Evolutionary conservation across 1,140 invertebrate genomes (phyloP), one percentile per base, ranked within the genome.

Genomic region (Meloidogyne chitwoodi): DNA sequence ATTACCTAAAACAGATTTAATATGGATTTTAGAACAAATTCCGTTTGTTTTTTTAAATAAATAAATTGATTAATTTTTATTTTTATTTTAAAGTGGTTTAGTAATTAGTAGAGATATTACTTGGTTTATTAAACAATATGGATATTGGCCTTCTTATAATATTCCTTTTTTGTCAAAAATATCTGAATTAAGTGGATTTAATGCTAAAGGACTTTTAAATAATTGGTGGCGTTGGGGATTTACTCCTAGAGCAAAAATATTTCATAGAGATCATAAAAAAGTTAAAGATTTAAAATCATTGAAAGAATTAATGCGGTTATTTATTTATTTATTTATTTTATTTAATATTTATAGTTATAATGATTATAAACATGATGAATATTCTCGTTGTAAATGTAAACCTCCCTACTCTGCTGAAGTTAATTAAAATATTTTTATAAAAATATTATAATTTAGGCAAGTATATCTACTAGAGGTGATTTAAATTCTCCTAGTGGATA

Each of bases 21-120:
- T 95, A 0, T 92, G 91, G 90, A 89, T 95, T 44, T 87, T 93
- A 3, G 94, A 96, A 87, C 94, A 96, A 87, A 89, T 94, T 27
- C 92, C 93, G 72, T 77, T 22, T 19, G n/a, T 48, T 27, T 34
- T 76, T 29, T 73, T 8, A 2, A n/a, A n/a, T n/a, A n/a, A n/a
- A n/a, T n/a, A n/a, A 2, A 2, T 64, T 22, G 8, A 27, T 22
- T 74, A 48, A 34, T 16, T 22, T 11, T 10, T 14, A 26, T 19
- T 22, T 41, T 29, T 10, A 22, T 12, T 22, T 31, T 6, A 71
- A 29, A 76, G 75, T 26, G 62, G 75, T 48, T 31, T 24, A 41
- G 73, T 61, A 12, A 63, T 79, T 4, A 77, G 76, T 61, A 74
- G 74, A 31, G 93, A 96, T 88, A 88, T 92, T 34, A 93, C 93